Evolutionary conservation across 2,888 invertebrate genomes (phyloP), one percentile per base, ranked within the genome.

Genomic region (Acheta domesticus): DNA sequence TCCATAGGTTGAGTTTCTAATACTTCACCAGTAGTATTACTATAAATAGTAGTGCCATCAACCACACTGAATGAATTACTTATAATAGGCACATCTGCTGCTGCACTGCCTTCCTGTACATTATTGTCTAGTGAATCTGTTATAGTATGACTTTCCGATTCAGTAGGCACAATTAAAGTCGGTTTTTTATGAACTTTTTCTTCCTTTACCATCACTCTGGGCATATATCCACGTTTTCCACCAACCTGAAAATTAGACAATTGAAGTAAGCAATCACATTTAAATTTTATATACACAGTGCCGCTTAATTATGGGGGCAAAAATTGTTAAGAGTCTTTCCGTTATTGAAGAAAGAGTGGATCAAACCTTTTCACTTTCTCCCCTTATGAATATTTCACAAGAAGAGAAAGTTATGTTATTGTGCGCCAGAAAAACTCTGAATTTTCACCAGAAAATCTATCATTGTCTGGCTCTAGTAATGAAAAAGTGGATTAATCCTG

Each of bases 191-290:
- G 80, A 76, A 93, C 83, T 85, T 89, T 91, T 11, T 84, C 84
- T 87, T 95, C 94, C 84, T 87, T 87, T 78, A 95, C 85, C 83
- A 91, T 89, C 1, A 84, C 84, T 79, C 88, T 87, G 48, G 91
- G 92, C 1, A 90, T 90, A 86, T 93, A 94, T 48, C 95, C 95
- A 80, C 90, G 86, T 84, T 90, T 90, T 49, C 92, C 93, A 82
- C 90, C 88, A 76, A 94, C 91, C 87, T 88, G 81, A 77, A 84
- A 84, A 79, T 81, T 80, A 82, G 74, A 76, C 80, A 77, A 79
- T 50, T 79, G n/a, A 19, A 62, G 77, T 5, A 36, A 49, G 21
- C 20, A 49, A 20, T 76, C n/a, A n/a, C 77, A 3, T 19, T 36
- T 21, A 78, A 11, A n/a, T 20, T n/a, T 76, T 49, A 49, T 4